phyloP scores from a whole-genome alignment of 2,113 vertebrate genomes.

The Alectura lathami region DNA sequence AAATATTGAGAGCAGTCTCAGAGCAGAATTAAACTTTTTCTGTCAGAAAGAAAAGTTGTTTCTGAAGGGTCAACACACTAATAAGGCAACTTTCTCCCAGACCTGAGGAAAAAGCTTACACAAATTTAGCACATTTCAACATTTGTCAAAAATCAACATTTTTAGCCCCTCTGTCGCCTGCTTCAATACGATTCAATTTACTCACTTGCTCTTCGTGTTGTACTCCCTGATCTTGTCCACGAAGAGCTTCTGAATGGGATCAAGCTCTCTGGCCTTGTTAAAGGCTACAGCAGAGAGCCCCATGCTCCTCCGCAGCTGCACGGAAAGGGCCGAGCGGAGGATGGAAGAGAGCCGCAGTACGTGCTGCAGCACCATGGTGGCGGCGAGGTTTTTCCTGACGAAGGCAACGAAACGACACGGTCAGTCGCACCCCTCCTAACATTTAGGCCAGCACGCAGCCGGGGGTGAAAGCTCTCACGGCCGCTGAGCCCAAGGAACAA shows the following conservation, averaged over 20 bases:
- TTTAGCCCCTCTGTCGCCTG: background rate
- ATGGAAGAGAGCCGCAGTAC: conserved; percentile 82
- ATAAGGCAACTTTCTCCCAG: background rate
- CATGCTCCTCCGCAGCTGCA: conserved; percentile 87
- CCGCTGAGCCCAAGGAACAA: no score
- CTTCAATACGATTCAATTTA: background rate
- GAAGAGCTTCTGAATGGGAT: conserved; percentile 95
- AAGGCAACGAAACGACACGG: no score
- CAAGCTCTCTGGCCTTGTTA: conserved; percentile 85
- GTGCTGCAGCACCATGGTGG: conserved; percentile 85
- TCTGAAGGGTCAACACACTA: background rate
- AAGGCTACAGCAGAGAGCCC: conserved; percentile 88
- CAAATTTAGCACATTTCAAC: background rate
- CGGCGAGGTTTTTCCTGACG: background rate
- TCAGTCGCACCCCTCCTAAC: no score
- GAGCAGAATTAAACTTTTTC: background rate
- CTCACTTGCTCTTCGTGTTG: conserved; percentile 90
- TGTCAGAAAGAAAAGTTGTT: background rate
- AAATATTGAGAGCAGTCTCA: background rate
- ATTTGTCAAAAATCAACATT: background rate
- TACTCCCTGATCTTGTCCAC: conserved; percentile 96
- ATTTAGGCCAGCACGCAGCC: no score
- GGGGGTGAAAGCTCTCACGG: no score
- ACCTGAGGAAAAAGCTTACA: background rate
- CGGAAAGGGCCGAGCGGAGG: conserved; percentile 73